A percentile compares a stretch with the other conserved stretches of the same genome.
Evolutionary conservation across 2,888 invertebrate species (phyloP).

Genomic region (Mechanitis mazaeus): DNA sequence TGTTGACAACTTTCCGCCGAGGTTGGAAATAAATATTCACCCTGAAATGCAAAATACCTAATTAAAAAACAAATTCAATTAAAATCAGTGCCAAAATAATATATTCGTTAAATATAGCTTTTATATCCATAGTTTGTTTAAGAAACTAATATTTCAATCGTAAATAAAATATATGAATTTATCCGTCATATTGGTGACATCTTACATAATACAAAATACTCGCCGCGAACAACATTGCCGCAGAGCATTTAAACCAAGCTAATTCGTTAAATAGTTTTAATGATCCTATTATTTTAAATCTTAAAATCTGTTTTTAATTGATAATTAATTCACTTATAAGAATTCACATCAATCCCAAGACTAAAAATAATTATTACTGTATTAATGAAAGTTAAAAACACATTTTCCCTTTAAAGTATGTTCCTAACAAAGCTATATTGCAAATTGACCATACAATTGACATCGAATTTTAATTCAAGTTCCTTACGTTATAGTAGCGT

Average conservation of each 20-base stretch:
- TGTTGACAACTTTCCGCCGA: constrained; percentile 29
- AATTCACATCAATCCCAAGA: neutral
- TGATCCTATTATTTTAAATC: too few relatives aligned
- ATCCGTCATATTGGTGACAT: too few relatives aligned
- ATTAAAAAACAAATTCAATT: neutral
- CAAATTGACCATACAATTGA: constrained; percentile 17
- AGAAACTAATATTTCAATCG: too few relatives aligned
- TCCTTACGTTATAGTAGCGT: constrained; percentile 13
- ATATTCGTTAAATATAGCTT: too few relatives aligned
- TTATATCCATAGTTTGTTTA: too few relatives aligned
- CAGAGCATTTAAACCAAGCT: too few relatives aligned
- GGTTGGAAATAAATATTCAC: constrained; percentile 25
- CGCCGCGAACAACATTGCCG: too few relatives aligned
- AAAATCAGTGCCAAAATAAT: too few relatives aligned
- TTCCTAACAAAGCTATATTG: constrained; percentile 4
- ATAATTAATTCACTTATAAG: neutral
- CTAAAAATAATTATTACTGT: neutral
- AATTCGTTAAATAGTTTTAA: too few relatives aligned
- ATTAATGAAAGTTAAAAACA: constrained; percentile 14
- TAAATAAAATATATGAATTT: too few relatives aligned
- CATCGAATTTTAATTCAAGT: constrained; percentile 13
- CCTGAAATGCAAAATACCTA: constrained; percentile 34
- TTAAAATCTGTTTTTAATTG: too few relatives aligned
- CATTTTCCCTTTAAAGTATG: constrained; percentile 23
- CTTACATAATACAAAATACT: too few relatives aligned